Evolutionary conservation across 92 coral and sea anemone species (phyloP), one percentile per base, ranked within the genome.

Genomic region (Blastomussa wellsi): DNA sequence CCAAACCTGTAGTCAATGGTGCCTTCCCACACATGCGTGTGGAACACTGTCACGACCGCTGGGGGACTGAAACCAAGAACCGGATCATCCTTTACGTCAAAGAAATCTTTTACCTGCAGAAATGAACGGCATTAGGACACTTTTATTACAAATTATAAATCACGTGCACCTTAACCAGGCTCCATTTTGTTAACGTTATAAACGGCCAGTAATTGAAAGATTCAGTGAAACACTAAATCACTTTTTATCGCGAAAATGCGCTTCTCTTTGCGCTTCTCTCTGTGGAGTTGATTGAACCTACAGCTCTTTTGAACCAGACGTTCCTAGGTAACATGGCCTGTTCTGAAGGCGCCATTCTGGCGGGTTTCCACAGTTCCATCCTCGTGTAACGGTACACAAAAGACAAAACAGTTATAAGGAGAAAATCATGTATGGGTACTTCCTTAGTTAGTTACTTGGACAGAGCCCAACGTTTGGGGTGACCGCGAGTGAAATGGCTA

Each of bases 1-100:
- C 47, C 81, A 44, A 76, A 96, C 98, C 98, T 95, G 91, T 97
- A 97, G 78, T 97, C 96, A 29, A 97, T 72, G 26, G 93, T 91
- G 42, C 98, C 88, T 79, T 89, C 88, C 99, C 95, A 97, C 51
- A 97, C 89, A 77, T 97, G 99, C 26, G 96, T 91, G 51, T 97
- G 99, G 37, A 97, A 91, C 76, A 97, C 98, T 10, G 99, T 97
- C 42, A 97, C 94, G 0, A 97, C 99, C 49, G 98, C 92, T 53
- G 99, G 99, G 31, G 99, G 92, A 39, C 91, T 81, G 49, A 94
- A 97, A 65, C 99, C 99, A 36, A 97, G 93, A 39, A 97, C 89
- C 44, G 95, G 97, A 62, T 91, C 92, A 82, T 97, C 99, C 59
- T 88, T 91, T 59, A 94, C 99, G 79, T 93, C 96, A 79, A 97